phyloP scores from a whole-genome alignment of 2,888 invertebrate genomes.

The Dichetophora obliterata region DNA sequence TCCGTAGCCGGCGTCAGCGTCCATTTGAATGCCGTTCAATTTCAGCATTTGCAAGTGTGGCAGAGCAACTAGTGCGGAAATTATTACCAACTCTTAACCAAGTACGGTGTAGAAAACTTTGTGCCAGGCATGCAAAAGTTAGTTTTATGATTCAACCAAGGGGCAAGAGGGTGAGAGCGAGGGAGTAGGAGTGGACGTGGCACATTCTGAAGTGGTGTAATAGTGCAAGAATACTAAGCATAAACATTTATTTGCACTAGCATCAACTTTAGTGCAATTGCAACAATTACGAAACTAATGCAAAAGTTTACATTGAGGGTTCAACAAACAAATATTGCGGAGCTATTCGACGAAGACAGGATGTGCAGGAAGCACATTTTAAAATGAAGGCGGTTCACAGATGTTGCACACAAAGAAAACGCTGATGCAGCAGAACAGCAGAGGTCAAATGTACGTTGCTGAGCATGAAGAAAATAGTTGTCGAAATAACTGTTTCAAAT shows the following conservation, averaged over 20 bases:
- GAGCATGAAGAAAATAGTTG: background rate
- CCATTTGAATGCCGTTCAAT: background rate
- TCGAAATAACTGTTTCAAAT: background rate
- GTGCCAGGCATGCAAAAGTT: background rate
- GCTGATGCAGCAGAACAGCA: background rate
- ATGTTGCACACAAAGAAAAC: background rate
- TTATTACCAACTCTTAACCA: slow-evolving; percentile 29
- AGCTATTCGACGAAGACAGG: background rate
- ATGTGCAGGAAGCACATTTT: slow-evolving; percentile 21
- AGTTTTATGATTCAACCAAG: background rate
- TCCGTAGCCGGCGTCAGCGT: background rate
- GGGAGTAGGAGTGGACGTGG: background rate
- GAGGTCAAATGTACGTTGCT: background rate
- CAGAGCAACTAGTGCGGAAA: slow-evolving; percentile 33
- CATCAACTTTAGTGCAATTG: slow-evolving; percentile 8
- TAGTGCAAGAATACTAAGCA: background rate
- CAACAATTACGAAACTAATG: slow-evolving; percentile 1
- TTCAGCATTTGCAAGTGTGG: background rate
- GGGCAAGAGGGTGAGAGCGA: background rate
- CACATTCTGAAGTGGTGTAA: background rate
- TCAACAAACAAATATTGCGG: slow-evolving; percentile 26
- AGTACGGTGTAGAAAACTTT: background rate
- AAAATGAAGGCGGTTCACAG: slow-evolving; percentile 2
- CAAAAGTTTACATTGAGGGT: slow-evolving; percentile 7
- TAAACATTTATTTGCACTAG: slow-evolving; percentile 16